Evolutionary conservation across 2,888 invertebrate species (phyloP), one percentile per base, ranked within the genome.

Genomic region (Agonum fuliginosum): DNA sequence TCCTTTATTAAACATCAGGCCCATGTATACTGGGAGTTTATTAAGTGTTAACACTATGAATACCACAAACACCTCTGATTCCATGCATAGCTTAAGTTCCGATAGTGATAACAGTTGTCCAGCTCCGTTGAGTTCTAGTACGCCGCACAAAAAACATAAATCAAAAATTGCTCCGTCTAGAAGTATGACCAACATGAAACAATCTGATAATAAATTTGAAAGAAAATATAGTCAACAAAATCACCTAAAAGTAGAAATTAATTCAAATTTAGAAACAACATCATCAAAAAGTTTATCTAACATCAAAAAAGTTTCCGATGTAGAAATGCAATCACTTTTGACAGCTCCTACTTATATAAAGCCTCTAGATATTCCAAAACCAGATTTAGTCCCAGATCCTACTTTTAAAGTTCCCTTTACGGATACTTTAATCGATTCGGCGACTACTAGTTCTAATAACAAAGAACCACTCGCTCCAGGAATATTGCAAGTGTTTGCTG

Each of bases 401-500:
- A 65, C 81, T 22, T 84, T 84, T 78, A 85, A 85, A 81, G 81
- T 83, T 74, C 85, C 85, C 22, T 82, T 80, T 78, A 74, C 79
- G 12, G 77, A 80, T 17, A 69, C 65, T 37, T 74, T 80, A 17
- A 78, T 78, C 0, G 80, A 81, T 12, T 79, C 78, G 4, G 78
- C 80, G 22, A 82, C 83, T 54, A 81, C 83, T 1, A 83, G 82
- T 54, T 81, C 83, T 4, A 62, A 58, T 30, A 76, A 69, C 5
- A 74, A 70, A 54, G 85, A 85, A 79, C 85, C 86, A 8, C 81
- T 79, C 3, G 82, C 83, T 65, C 80, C 83, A 3, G 87, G 86
- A 8, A 87, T 87, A 78, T 79, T 87, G 34, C 92, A 98, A 89
- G 97, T 99, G 4, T 98, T 94, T 84, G 97, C 98, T 3, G 98